Evolutionary conservation across 2,113 vertebrate species (phyloP), one percentile per base, ranked within the genome.

Genomic region (Glaucomys volans): DNA sequence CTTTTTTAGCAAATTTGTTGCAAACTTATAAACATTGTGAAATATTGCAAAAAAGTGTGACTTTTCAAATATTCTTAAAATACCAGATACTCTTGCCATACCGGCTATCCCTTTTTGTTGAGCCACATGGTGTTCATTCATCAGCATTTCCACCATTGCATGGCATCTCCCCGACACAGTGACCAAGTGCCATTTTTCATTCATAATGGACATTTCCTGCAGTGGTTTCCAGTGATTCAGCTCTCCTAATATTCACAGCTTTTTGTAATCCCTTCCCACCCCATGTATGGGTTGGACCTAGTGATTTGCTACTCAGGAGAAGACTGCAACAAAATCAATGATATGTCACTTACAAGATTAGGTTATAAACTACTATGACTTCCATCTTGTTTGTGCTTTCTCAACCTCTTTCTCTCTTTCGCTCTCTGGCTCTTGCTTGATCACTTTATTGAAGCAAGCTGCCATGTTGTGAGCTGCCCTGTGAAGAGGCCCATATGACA

Each of bases 361-460:
- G 79, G 74, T 95, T 95, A 69, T 89, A 77, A 97, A 94, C 86
- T 74, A 50, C 35, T 93, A 32, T 1, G 2, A 71, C 69, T 92
- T 89, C 69, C 52, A 72, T 92, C 35, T 89, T 91, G 47, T 84
- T 95, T 94, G 72, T 32, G 32, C 40, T 76, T 40, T 24, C 17
- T 2, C 11, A 12, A 50, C 52, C 24, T 50, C 4, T 62, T 35
- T 24, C 74, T 54, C 17, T 37, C 26, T 35, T 32, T 42, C 9
- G 13, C 35, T 37, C 32, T 87, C 42, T 91, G 22, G 35, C 47
- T 84, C 64, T 95, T 93, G 85, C 92, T 96, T 80, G 57, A 91
- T 90, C 80, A 77, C 80, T 96, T 47, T 95, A 74, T 69, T 96
- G 82, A 97, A 94, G 64, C 91, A 92, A 90, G 71, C 88, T 92